Evolutionary conservation across 30 jellyfish, hydroid and myxozoan species (phyloP).

Genomic region (Aurelia coerulea): DNA sequence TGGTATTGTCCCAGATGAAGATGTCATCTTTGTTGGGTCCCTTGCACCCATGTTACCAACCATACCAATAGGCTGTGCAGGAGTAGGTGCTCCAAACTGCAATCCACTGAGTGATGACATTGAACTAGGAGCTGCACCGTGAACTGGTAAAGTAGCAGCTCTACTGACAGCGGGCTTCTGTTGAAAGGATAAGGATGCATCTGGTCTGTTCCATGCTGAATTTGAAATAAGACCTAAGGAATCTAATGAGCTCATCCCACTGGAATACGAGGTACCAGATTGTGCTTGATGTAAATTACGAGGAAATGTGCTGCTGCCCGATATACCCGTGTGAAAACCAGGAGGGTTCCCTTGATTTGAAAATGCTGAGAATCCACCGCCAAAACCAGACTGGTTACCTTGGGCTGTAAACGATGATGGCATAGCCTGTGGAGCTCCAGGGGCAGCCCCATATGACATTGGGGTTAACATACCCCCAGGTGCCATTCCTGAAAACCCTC

Average conservation of each 20-base stretch:
- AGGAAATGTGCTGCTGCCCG: conserved; percentile 67
- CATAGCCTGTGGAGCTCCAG: conserved; percentile 10
- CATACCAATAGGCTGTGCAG: not conserved
- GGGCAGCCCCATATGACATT: conserved; percentile 11
- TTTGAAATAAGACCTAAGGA: conserved; percentile 24
- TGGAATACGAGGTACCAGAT: conserved; percentile 5
- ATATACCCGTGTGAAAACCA: conserved; percentile 54
- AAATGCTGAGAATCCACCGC: conserved; percentile 38
- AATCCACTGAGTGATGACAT: conserved; percentile 8
- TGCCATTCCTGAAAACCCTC: conserved; percentile 28
- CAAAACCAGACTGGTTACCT: conserved; percentile 14
- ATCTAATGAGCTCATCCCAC: conserved; percentile 52
- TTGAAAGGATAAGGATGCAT: not conserved
- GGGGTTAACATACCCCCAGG: conserved; percentile 63
- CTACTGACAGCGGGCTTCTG: not conserved
- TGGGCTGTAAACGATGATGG: conserved; percentile 3
- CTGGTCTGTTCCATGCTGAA: conserved; percentile 34
- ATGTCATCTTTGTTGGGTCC: too few relatives aligned
- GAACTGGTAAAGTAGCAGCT: conserved; percentile 26
- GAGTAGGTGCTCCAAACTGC: conserved; percentile 14
- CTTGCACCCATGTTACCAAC: too few relatives aligned
- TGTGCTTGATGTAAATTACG: conserved; percentile 46
- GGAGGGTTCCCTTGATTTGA: conserved; percentile 15
- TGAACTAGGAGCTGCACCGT: not conserved
- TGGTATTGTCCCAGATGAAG: conserved; percentile 40